Percentiles rank a stretch among this genome's conserved stretches.
These are phyloP conservation scores for Periophthalmodon schlosseri DNA, from an alignment of 2,113 vertebrate species.

Conservation along the genomic window DNA sequence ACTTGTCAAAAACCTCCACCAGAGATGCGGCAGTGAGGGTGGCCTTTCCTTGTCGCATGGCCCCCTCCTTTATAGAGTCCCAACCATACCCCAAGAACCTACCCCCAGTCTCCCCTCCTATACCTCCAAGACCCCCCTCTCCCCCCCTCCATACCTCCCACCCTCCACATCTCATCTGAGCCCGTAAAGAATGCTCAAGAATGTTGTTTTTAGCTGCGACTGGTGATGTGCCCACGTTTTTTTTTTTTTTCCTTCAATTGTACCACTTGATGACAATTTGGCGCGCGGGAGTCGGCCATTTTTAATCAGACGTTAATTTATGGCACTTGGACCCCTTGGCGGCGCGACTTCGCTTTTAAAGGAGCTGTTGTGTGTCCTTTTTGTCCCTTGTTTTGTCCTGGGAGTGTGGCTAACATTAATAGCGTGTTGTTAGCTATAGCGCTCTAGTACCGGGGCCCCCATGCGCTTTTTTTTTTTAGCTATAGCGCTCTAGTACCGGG, in stretches of 20 bases:
- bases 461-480: conserved; percentile 58
- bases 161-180: conserved; percentile 18
- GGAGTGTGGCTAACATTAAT: conserved; percentile 76
- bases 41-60: conserved; percentile 55
- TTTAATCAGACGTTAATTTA: conserved; percentile 77
- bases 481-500: conserved; percentile 55
- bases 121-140: neutral
- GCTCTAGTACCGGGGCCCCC: conserved; percentile 56
- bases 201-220: conserved; percentile 74
- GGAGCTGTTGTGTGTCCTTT: conserved; percentile 63
- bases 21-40: conserved; percentile 62
- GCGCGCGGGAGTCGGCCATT: conserved; percentile 67
- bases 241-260: conserved; percentile 66
- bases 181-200: conserved; percentile 69
- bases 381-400: conserved; percentile 72
- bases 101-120: conserved; percentile 26
- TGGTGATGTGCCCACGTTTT: conserved; percentile 71
- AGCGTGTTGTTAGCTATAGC: conserved; percentile 69
- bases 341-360: conserved; percentile 63
- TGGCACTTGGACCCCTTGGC: conserved; percentile 53
- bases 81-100: conserved; percentile 61
- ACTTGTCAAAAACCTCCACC: neutral
- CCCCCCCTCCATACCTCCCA: neutral
- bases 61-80: conserved; percentile 59
- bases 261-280: conserved; percentile 75